Base-by-base conservation (phyloP, 2,797 vertebrate species). In the Melanotaenia nigrans region DNA sequence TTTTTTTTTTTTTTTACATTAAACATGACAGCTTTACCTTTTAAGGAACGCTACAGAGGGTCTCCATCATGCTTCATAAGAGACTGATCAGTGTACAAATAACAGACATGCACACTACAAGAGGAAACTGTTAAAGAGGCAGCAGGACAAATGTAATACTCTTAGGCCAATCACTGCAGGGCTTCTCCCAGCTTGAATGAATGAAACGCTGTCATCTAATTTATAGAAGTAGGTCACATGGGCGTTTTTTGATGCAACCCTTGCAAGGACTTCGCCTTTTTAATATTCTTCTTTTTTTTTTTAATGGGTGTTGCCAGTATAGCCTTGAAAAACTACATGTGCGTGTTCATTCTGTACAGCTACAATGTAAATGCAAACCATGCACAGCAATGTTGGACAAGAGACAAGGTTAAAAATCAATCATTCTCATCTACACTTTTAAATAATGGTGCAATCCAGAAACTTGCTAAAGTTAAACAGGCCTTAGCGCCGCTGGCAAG, bases 141-240 rank as follows among this genome's bases (percentile, higher is more conserved):
- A 77, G 79, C 33, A 56, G 83, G 84, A 88, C 75, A 77, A 73
- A 79, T 80, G 79, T 83, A 73, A 84, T 78, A 77, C 77, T 77
- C 77, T 87, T 53, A 79, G 66, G 67, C 82, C 73, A 73, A 82
- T 60, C 71, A 77, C 81, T 73, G 62, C 68, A 71, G 76, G 66
- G 78, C 73, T 82, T 85, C 87, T 87, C 82, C 87, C 87, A 66
- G 80, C 78, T 69, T 68, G 75, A 45, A 69, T 81, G 81, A 90
- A 90, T 79, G 85, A 91, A 81, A 69, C 67, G 81, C 81, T 87
- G 89, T 89, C 85, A 85, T 77, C 71, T 78, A 64, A 42, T 79
- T 70, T 73, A 75, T 72, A 68, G 78, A 91, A 85, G 78, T 76
- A 83, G 87, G 87, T 91, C 86, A 86, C 68, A 76, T 73, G 70